These are phyloP conservation scores for Casuarius casuarius DNA, from an alignment of 2,113 vertebrate genomes.

Conservation along the genomic window DNA sequence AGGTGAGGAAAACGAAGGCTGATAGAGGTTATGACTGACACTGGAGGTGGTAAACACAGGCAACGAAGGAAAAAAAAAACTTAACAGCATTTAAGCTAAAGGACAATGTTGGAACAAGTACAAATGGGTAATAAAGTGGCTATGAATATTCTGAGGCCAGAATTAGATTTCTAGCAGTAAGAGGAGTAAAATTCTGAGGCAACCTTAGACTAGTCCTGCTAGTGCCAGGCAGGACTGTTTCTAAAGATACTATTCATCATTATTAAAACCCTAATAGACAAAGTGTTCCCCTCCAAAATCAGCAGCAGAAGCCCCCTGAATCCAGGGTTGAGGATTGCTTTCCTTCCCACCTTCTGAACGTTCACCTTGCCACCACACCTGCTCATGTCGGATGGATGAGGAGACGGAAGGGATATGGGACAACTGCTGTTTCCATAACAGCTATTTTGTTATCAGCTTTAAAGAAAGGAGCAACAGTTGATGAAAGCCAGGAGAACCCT, in stretches of 20 bases:
- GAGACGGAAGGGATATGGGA: neutral
- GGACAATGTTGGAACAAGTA: constrained; percentile 50
- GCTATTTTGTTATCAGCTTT: neutral
- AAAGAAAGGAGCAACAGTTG: neutral
- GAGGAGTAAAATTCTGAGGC: neutral
- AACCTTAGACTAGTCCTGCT: neutral
- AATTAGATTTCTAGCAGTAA: constrained; percentile 8
- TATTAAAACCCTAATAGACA: neutral
- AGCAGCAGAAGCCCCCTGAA: neutral
- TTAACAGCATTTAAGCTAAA: constrained; percentile 29
- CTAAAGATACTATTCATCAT: neutral
- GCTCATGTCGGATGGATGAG: neutral
- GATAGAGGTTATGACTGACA: constrained; percentile 22
- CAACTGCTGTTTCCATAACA: neutral
- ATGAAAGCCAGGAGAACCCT: neutral
- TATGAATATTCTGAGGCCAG: constrained; percentile 44
- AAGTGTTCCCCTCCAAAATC: neutral
- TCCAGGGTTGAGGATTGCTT: neutral
- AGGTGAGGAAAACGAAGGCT: constrained; percentile 20
- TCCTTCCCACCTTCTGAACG: neutral
- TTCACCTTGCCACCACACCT: neutral
- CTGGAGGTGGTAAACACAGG: neutral
- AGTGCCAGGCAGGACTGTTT: neutral
- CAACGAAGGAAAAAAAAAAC: neutral
- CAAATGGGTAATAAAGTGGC: constrained; percentile 23